phyloP scores from a whole-genome alignment of 2,113 vertebrate species.

The Nyctereutes procyonoides region DNA sequence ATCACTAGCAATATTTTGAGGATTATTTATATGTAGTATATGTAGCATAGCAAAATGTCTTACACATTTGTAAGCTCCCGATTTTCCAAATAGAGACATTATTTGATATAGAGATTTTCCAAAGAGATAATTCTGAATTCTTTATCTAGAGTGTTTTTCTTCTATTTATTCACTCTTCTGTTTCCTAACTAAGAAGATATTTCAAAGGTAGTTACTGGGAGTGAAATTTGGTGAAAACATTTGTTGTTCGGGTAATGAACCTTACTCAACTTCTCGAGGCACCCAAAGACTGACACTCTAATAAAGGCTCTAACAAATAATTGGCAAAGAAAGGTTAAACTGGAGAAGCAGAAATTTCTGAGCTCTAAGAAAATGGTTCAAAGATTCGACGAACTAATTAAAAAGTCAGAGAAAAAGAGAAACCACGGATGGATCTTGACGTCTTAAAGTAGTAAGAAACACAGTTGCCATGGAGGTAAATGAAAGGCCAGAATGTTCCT shows the following conservation, averaged over 20 bases:
- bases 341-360: neutral
- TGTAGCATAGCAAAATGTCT: neutral
- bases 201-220: neutral
- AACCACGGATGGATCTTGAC: neutral
- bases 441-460: neutral
- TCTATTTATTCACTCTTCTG: neutral
- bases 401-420: slow-evolving; percentile 29
- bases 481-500: neutral
- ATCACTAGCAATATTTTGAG: neutral
- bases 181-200: neutral
- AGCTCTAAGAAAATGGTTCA: neutral
- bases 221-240: neutral
- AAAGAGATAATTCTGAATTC: neutral
- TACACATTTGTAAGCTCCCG: neutral
- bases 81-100: neutral
- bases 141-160: neutral
- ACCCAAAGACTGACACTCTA: neutral
- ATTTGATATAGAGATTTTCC: neutral
- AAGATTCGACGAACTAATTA: slow-evolving; percentile 23
- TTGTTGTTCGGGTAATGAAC: neutral
- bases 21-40: neutral
- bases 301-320: neutral
- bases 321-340: slow-evolving; percentile 30
- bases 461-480: neutral
- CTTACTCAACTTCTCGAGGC: neutral